Conservation (phyloP, 2,113 vertebrate genomes). For the Columbina picui region DNA sequence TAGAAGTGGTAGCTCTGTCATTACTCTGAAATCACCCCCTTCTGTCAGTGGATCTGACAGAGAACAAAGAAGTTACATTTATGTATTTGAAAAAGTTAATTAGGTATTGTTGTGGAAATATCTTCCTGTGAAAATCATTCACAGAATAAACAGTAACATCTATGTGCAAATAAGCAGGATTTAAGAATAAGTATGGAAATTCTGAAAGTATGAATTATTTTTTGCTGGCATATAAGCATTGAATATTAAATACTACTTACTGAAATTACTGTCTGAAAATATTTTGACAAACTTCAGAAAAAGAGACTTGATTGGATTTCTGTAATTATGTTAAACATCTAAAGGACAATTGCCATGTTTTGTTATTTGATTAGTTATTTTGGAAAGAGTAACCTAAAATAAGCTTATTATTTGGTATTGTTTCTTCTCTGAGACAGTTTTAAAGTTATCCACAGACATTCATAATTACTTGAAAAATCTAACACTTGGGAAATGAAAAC, state of each 20-base stretch:
- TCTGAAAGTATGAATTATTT: neutral
- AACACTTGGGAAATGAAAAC: neutral
- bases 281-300: neutral
- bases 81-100: neutral
- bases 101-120: neutral
- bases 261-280: neutral
- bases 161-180: neutral
- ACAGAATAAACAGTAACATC: neutral
- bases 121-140: neutral
- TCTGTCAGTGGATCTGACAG: neutral
- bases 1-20: neutral
- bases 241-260: neutral
- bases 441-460: neutral
- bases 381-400: neutral
- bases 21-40: neutral
- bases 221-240: neutral
- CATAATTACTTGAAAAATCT: neutral
- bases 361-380: neutral
- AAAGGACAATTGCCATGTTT: neutral
- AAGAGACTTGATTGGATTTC: neutral
- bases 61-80: neutral
- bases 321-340: neutral
- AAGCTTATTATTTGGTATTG: neutral
- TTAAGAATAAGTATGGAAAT: neutral
- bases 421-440: neutral